Evolutionary conservation across 2,888 invertebrate genomes (phyloP), one percentile per base, ranked within the genome.

Genomic region (Parnassius mnemosyne): DNA sequence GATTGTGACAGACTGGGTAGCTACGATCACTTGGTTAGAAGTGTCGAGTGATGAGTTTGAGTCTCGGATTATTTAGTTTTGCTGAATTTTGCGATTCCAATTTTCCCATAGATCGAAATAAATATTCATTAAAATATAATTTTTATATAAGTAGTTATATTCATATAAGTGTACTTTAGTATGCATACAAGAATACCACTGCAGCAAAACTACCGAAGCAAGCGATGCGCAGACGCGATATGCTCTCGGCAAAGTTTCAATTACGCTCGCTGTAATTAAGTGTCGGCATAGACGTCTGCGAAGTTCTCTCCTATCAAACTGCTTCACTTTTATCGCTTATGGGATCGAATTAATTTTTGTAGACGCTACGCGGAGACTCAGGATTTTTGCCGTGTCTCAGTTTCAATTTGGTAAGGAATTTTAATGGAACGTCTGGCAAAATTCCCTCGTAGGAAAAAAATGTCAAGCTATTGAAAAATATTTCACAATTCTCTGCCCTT

Each of bases 211-310:
- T 61, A 58, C 61, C 66, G 7, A 34, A 55, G 64, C 64, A 49
- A 59, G 50, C 60, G 62, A 63, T 68, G 5, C 7, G 58, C 64
- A 79, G 79, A 76, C 79, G 73, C 77, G 77, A 80, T 80, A 77
- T 77, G 76, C 74, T 76, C 68, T 65, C 57, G 64, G 62, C 61
- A 63, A 85, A 87, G 82, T 87, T 88, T 89, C 86, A 87, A 87
- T 87, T 87, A 86, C 74, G 66, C 74, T 72, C 69, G 75, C 75
- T 78, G 82, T 85, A 89, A 89, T 89, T 87, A 87, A 85, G 84
- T 83, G 84, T 74, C 77, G 74, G 77, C 70, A 66, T 72, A 76
- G 81, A 81, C 76, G 79, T 63, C 76, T 78, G 76, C 79, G 75
- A 80, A 82, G 75, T 78, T 80, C 77, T 70, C 76, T 83, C 80